phyloP scores from a whole-genome alignment of 1,140 invertebrate genomes.

The Phortica variegata region DNA sequence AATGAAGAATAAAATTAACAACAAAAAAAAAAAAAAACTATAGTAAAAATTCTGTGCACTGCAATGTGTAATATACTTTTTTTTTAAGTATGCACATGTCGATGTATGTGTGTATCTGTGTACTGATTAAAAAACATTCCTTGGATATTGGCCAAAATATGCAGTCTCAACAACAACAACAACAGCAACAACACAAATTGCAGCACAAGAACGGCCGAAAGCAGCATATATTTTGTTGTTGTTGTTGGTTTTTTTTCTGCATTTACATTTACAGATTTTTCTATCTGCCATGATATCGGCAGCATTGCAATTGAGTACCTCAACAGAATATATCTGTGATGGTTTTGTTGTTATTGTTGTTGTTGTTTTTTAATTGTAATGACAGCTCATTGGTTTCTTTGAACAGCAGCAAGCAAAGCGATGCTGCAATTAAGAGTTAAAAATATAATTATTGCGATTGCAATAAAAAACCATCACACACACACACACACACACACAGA shows the following conservation, averaged over 20 bases:
- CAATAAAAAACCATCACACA: slow-evolving; percentile 6
- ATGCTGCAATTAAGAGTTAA: slow-evolving; percentile 53
- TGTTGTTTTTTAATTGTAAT: slow-evolving; percentile 50
- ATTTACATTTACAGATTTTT: slow-evolving; percentile 6
- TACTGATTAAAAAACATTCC: slow-evolving; percentile 56
- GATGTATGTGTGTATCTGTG: slow-evolving; percentile 9
- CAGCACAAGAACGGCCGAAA: slow-evolving; percentile 4
- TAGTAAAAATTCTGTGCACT: not conserved
- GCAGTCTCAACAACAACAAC: slow-evolving; percentile 12
- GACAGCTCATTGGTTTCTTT: slow-evolving; percentile 54
- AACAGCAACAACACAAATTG: too few species aligned
- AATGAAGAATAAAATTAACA: too few species aligned
- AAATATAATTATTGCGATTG: slow-evolving; percentile 51
- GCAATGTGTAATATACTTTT: not conserved
- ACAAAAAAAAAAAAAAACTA: slow-evolving; percentile 3
- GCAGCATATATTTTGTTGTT: slow-evolving; percentile 16
- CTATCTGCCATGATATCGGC: slow-evolving; percentile 17
- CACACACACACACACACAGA: not conserved
- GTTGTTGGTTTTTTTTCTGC: slow-evolving; percentile 22
- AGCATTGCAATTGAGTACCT: slow-evolving; percentile 41
- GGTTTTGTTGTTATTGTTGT: slow-evolving; percentile 36
- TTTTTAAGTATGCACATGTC: not conserved
- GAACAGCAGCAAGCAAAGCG: slow-evolving; percentile 27
- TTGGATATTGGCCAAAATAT: slow-evolving; percentile 57
- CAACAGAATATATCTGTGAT: slow-evolving; percentile 25